Percentiles rank a stretch among this genome's conserved stretches.
phyloP scores from a whole-genome alignment of 2,888 invertebrate genomes.

The Erebia epiphron region DNA sequence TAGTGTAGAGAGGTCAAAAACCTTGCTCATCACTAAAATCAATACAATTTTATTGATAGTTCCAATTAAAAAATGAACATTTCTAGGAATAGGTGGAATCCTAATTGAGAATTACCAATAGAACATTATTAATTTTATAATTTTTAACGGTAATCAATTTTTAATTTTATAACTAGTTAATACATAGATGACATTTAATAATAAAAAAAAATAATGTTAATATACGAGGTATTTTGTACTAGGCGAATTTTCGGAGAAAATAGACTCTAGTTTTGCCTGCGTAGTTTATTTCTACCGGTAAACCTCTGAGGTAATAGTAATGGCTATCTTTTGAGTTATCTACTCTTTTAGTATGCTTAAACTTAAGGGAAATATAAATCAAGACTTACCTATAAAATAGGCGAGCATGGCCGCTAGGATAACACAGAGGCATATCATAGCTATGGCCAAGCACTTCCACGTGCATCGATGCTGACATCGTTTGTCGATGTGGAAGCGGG shows the following conservation, averaged over 20 bases:
- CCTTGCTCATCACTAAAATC: not conserved
- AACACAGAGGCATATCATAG: constrained; percentile 94
- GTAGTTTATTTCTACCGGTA: no score
- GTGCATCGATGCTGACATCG: constrained; percentile 96
- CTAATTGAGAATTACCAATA: no score
- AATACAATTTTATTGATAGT: constrained; percentile 13
- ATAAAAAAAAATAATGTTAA: no score
- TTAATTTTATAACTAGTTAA: no score
- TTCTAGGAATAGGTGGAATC: not conserved
- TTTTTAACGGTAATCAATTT: no score
- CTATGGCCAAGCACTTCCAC: constrained; percentile 98
- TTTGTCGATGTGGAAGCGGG: constrained; percentile 97
- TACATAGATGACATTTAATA: no score
- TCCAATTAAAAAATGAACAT: constrained; percentile 4
- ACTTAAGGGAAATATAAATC: not conserved
- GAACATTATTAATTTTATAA: no score
- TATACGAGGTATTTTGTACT: no score
- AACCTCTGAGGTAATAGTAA: no score
- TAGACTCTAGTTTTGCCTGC: no score
- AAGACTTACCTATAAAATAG: constrained; percentile 94
- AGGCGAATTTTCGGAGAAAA: not conserved
- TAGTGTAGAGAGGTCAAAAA: not conserved
- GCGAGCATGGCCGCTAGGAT: constrained; percentile 96
- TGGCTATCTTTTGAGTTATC: no score
- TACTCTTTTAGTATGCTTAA: no score